Conservation (phyloP, 1,140 invertebrate genomes). For the Apis mellifera region Amel_HAv3.1 CM009934.2:3752001-3752500, state of each 20-base stretch:
- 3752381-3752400: slow-evolving; percentile 77
- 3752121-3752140: slow-evolving; percentile 77
- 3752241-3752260: not conserved
- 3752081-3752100: slow-evolving; percentile 72
- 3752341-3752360: slow-evolving; percentile 75
- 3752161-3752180: slow-evolving; percentile 54
- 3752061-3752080: slow-evolving; percentile 78
- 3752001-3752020: not conserved
- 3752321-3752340: slow-evolving; percentile 36
- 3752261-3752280: no score
- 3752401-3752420: slow-evolving; percentile 82
- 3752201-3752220: slow-evolving; percentile 54
- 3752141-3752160: slow-evolving; percentile 74
- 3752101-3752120: slow-evolving; percentile 68
- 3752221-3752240: not conserved
- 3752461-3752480: slow-evolving; percentile 80
- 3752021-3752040: slow-evolving; percentile 23
- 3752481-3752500: slow-evolving; percentile 54
- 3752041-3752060: slow-evolving; percentile 75
- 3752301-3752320: slow-evolving; percentile 36
- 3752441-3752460: slow-evolving; percentile 81
- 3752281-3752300: not conserved
- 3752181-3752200: slow-evolving; percentile 68
- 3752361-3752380: slow-evolving; percentile 79
- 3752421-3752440: slow-evolving; percentile 82